phyloP scores from a whole-genome alignment of 2,113 vertebrate genomes.

The Hylia prasina region DNA sequence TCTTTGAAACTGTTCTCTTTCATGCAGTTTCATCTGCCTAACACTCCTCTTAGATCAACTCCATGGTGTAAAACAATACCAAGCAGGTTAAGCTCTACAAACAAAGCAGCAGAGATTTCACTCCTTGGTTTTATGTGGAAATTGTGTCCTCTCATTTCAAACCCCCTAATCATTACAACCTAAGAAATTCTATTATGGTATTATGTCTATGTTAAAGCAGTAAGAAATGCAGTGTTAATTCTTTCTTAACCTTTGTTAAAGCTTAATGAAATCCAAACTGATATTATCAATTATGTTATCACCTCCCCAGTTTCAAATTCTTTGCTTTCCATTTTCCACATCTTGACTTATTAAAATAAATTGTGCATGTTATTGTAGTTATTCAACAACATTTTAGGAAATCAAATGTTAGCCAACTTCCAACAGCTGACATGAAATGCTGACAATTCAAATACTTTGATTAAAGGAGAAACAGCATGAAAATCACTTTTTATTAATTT shows the following conservation, averaged over 20 bases:
- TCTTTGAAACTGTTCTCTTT: background rate
- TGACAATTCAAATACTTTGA: background rate
- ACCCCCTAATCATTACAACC: background rate
- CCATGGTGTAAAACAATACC: background rate
- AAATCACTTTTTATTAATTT: constrained; percentile 31
- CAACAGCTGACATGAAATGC: background rate
- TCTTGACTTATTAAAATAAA: background rate
- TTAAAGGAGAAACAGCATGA: background rate
- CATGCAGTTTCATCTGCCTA: background rate
- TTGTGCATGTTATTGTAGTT: background rate
- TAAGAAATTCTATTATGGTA: background rate
- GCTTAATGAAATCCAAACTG: background rate
- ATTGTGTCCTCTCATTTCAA: background rate
- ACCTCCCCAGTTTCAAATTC: background rate
- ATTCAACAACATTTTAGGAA: background rate
- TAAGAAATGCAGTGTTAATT: background rate
- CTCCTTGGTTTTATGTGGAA: background rate
- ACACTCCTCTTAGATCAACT: background rate
- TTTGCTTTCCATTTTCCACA: background rate
- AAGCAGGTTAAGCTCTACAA: background rate
- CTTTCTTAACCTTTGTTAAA: background rate
- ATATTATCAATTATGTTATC: background rate
- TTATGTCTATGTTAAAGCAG: background rate
- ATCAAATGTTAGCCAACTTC: background rate
- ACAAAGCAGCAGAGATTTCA: background rate